Percentiles rank a stretch among this genome's conserved stretches.
These are phyloP conservation scores for Scaptodrosophila latifasciaeformis DNA, from an alignment of 2,888 invertebrate genomes.

Conservation along the genomic window DNA sequence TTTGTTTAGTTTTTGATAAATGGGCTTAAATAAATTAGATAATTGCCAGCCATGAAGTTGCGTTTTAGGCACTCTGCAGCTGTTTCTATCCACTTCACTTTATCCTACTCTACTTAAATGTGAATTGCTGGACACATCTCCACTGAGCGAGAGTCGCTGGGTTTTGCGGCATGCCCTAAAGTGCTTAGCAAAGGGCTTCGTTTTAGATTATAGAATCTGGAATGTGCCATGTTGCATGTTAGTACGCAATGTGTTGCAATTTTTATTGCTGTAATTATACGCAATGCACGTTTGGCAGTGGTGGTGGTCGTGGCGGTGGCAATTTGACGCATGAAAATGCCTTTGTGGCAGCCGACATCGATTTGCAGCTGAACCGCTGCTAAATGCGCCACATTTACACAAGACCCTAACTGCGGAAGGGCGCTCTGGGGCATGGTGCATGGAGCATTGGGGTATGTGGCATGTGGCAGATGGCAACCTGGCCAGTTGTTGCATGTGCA, in stretches of 20 bases:
- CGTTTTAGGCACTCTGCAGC: not conserved
- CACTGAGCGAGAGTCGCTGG: too few relatives aligned
- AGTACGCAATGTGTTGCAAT: constrained; percentile 64
- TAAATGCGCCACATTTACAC: constrained; percentile 57
- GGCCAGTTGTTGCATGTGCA: constrained; percentile 48
- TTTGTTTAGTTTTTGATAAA: constrained; percentile 62
- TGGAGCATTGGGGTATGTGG: not conserved
- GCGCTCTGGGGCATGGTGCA: not conserved
- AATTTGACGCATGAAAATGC: constrained; percentile 65
- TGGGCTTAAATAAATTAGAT: constrained; percentile 56
- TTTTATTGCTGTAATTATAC: constrained; percentile 66
- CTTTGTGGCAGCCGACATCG: constrained; percentile 35
- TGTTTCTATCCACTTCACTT: too few relatives aligned
- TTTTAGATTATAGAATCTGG: too few relatives aligned
- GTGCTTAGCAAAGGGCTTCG: too few relatives aligned
- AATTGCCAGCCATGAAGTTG: constrained; percentile 42
- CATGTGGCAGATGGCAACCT: not conserved
- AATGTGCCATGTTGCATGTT: constrained; percentile 51
- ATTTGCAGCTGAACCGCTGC: constrained; percentile 41
- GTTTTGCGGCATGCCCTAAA: not conserved
- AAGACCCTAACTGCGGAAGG: constrained; percentile 26
- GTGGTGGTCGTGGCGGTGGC: constrained; percentile 27
- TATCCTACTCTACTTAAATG: too few relatives aligned
- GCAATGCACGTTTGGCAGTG: constrained; percentile 40
- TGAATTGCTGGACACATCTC: too few relatives aligned